Percentiles rank a stretch among this genome's conserved stretches.
These are phyloP conservation scores for Cistogaster globosa DNA, from an alignment of 2,888 invertebrate species.

Conservation along the genomic window DNA sequence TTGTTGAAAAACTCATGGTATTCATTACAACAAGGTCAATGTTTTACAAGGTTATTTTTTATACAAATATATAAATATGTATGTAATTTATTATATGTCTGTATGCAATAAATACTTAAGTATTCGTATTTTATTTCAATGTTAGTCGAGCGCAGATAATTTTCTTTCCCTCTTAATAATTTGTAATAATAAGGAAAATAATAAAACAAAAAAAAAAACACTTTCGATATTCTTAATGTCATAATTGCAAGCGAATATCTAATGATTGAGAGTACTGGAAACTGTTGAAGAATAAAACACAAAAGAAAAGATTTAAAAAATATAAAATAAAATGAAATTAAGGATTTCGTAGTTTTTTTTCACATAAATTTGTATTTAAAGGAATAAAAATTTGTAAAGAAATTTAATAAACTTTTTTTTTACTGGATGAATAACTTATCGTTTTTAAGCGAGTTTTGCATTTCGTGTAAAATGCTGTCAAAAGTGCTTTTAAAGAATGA, in stretches of 20 bases:
- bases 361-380: not conserved
- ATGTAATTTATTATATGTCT: constrained; percentile 3
- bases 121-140: constrained; percentile 59
- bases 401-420: too few relatives aligned
- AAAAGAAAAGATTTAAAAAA: constrained; percentile 2
- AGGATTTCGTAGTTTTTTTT: not conserved
- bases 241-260: constrained; percentile 41
- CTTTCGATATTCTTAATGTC: constrained; percentile 52
- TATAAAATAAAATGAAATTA: not conserved
- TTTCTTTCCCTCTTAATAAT: constrained; percentile 25
- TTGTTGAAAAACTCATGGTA: constrained; percentile 1
- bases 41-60: constrained; percentile 57
- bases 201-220: constrained; percentile 11
- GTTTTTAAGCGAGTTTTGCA: too few relatives aligned
- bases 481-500: too few relatives aligned
- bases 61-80: not conserved
- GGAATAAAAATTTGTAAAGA: too few relatives aligned
- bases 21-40: constrained; percentile 59
- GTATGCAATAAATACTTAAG: constrained; percentile 38
- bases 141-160: constrained; percentile 56
- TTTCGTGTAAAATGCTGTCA: too few relatives aligned
- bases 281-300: constrained; percentile 19
- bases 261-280: constrained; percentile 29
- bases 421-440: too few relatives aligned
- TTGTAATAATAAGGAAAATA: constrained; percentile 27